Conservation (phyloP, 2,113 vertebrate species). For the Noctilio leporinus region DNA sequence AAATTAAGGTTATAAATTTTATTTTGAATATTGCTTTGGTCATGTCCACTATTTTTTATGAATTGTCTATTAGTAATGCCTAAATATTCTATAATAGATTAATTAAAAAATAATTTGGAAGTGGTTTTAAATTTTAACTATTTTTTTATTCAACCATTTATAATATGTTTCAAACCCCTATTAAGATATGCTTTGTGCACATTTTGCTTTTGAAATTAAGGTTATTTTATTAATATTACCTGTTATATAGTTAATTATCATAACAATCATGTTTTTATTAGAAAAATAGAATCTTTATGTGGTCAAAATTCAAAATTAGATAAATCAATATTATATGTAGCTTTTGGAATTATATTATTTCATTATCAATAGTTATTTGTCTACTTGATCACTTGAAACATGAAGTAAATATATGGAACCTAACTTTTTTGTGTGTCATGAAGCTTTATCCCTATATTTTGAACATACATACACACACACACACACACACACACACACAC, state of each 20-base stretch:
- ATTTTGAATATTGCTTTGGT: background rate
- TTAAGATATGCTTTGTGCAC: background rate
- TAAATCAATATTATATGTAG: background rate
- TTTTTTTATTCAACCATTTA: background rate
- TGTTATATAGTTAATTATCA: background rate
- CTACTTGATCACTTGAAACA: background rate
- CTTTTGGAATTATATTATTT: background rate
- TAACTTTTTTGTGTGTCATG: background rate
- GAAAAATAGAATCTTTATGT: background rate
- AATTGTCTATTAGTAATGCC: background rate
- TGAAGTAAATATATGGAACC: background rate
- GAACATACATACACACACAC: background rate
- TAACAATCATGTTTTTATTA: background rate
- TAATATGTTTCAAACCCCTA: background rate
- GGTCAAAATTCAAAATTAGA: background rate
- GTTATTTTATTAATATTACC: background rate
- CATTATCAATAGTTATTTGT: background rate
- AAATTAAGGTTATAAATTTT: background rate
- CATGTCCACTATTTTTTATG: background rate
- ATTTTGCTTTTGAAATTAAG: background rate
- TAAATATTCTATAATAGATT: background rate
- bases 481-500: no score
- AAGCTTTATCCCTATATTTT: background rate
- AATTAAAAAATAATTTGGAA: background rate
- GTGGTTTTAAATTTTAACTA: background rate